These are phyloP conservation scores for Cyprinodon tularosa DNA, from an alignment of 2,113 vertebrate species.

Conservation along the genomic window DNA sequence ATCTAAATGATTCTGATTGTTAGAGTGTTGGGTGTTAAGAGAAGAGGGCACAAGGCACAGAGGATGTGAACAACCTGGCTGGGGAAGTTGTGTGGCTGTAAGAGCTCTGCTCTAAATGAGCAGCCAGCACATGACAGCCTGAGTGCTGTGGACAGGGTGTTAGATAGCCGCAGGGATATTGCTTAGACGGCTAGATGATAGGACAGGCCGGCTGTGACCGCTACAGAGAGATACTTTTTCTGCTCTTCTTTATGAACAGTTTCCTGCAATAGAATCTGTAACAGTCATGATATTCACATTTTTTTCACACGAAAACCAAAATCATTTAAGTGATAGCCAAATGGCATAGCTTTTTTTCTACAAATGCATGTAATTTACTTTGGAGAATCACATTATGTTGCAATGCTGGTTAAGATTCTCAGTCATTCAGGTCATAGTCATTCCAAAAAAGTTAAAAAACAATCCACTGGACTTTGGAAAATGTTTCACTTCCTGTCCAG, in stretches of 20 bases:
- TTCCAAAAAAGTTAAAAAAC: too few species aligned
- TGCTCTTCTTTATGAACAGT: conserved; percentile 21
- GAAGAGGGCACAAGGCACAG: not conserved
- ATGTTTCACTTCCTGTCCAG: too few species aligned
- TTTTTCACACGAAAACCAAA: too few species aligned
- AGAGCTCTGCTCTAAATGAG: conserved; percentile 58
- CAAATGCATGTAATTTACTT: not conserved
- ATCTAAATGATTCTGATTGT: conserved; percentile 38
- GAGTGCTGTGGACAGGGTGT: conserved; percentile 65
- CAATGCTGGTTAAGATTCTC: not conserved
- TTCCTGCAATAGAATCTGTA: too few species aligned
- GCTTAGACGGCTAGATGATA: conserved; percentile 26
- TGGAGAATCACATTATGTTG: not conserved
- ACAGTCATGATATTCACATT: too few species aligned
- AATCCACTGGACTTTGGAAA: too few species aligned
- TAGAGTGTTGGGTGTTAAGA: conserved; percentile 11
- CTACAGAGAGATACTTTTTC: conserved; percentile 46
- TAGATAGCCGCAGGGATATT: conserved; percentile 41
- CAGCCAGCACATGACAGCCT: conserved; percentile 45
- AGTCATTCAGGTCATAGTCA: too few species aligned
- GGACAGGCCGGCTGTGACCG: conserved; percentile 34
- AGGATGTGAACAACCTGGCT: conserved; percentile 31
- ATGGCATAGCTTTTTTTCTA: not conserved
- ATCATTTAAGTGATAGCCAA: not conserved
- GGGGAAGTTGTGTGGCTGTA: conserved; percentile 46